These are phyloP conservation scores for Hydractinia symbiolongicarpus DNA, from an alignment of 30 jellyfish, hydroid and myxozoan species.

Conservation along the genomic window DNA sequence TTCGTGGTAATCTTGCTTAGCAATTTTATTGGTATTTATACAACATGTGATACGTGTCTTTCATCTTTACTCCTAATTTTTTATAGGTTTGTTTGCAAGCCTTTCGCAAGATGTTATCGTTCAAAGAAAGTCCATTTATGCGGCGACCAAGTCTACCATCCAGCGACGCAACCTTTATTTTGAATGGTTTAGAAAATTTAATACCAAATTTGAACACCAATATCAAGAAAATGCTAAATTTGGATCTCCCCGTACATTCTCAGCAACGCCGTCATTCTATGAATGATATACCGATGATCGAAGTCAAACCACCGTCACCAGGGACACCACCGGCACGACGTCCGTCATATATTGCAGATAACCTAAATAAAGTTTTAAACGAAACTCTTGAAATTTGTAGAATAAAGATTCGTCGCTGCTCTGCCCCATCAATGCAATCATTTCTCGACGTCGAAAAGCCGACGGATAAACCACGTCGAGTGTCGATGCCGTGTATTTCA, in stretches of 20 bases:
- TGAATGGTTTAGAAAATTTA: conserved; percentile 6
- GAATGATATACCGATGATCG: not conserved
- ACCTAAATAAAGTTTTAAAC: not conserved
- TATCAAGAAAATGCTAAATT: not conserved
- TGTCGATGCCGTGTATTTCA: conserved; percentile 12
- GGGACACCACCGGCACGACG: not conserved
- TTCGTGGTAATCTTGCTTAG: no score
- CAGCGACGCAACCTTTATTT: not conserved
- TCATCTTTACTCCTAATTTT: no score
- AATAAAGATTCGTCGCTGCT: not conserved
- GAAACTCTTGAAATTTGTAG: conserved; percentile 13
- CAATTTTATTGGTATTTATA: no score
- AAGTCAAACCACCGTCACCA: conserved; percentile 16
- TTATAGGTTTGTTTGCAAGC: no score
- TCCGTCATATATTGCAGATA: not conserved
- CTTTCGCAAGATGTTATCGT: not conserved
- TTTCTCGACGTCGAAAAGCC: not conserved
- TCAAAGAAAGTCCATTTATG: not conserved
- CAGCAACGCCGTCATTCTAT: not conserved
- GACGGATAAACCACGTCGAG: not conserved
- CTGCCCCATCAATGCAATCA: not conserved
- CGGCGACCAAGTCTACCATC: not conserved
- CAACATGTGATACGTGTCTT: no score
- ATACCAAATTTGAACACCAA: not conserved
- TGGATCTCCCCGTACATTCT: not conserved